phyloP scores from a whole-genome alignment of 2,113 vertebrate genomes.

The Trematocara zebra region DNA sequence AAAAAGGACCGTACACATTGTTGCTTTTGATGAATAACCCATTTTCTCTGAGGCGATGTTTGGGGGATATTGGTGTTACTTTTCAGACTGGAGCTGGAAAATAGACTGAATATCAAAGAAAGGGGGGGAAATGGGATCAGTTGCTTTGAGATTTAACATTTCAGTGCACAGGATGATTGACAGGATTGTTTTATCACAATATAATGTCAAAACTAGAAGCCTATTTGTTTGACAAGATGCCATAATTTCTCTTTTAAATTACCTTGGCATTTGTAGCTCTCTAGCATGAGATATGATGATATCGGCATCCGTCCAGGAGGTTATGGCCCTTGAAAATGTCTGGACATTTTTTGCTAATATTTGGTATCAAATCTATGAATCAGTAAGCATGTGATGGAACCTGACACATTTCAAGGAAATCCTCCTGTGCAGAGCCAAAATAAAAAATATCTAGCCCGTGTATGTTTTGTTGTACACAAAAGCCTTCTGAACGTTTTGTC shows the following conservation, averaged over 20 bases:
- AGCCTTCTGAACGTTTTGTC: not conserved
- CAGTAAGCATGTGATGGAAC: not conserved
- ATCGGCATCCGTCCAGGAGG: not conserved
- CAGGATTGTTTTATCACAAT: not conserved
- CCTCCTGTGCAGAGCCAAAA: not conserved
- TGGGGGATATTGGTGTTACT: not conserved
- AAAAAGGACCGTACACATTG: not conserved
- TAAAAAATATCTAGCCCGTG: not conserved
- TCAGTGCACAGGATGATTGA: not conserved
- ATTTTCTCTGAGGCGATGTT: not conserved
- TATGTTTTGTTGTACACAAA: not conserved
- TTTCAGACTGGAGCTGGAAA: not conserved
- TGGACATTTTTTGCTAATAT: not conserved
- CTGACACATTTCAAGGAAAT: not conserved
- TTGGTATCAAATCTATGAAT: not conserved
- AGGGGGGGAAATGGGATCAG: not conserved
- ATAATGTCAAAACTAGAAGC: not conserved
- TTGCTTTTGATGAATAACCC: not conserved
- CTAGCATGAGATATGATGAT: not conserved
- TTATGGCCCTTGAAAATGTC: not conserved
- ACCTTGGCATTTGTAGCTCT: not conserved
- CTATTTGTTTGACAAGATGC: not conserved
- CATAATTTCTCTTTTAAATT: not conserved
- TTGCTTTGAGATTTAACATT: not conserved
- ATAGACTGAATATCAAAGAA: not conserved